Evolutionary conservation across 2,888 invertebrate genomes (phyloP).

Genomic region (Spodoptera littoralis): DNA sequence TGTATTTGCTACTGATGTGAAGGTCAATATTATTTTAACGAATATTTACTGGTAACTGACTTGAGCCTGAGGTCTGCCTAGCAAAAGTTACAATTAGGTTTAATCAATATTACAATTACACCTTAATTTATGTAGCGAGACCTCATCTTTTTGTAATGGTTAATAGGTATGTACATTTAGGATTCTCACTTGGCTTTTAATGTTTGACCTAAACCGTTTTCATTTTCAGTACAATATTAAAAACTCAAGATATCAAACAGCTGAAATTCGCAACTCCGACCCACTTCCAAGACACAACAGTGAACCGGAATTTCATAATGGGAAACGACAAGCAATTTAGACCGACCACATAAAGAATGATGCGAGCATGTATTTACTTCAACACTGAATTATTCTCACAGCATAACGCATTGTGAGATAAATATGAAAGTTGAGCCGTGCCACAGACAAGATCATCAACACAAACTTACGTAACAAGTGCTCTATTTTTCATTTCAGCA

Average conservation of each 20-base stretch:
- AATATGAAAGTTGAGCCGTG: constrained; percentile 22
- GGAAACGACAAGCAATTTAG: constrained; percentile 4
- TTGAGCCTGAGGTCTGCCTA: too few species aligned
- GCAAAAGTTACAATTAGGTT: too few species aligned
- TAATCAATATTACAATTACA: too few species aligned
- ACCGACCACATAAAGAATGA: constrained; percentile 5
- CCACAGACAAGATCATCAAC: constrained; percentile 33
- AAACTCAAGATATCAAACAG: constrained; percentile 4
- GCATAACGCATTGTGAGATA: constrained; percentile 12
- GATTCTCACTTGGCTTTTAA: neutral
- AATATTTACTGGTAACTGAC: too few species aligned
- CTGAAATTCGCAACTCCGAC: neutral
- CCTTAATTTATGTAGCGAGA: too few species aligned
- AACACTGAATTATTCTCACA: constrained; percentile 9
- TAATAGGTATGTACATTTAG: too few species aligned
- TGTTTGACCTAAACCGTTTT: neutral
- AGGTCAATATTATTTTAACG: too few species aligned
- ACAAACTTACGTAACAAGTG: constrained; percentile 41
- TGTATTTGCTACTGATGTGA: too few species aligned
- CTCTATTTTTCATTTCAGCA: constrained; percentile 54
- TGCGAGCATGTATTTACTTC: constrained; percentile 6
- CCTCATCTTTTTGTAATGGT: too few species aligned
- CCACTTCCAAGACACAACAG: neutral
- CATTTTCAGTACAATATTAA: neutral
- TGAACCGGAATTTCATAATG: constrained; percentile 11